Evolutionary conservation across 2,113 vertebrate species (phyloP), one percentile per base, ranked within the genome.

Genomic region (Thamnaconus septentrionalis): DNA sequence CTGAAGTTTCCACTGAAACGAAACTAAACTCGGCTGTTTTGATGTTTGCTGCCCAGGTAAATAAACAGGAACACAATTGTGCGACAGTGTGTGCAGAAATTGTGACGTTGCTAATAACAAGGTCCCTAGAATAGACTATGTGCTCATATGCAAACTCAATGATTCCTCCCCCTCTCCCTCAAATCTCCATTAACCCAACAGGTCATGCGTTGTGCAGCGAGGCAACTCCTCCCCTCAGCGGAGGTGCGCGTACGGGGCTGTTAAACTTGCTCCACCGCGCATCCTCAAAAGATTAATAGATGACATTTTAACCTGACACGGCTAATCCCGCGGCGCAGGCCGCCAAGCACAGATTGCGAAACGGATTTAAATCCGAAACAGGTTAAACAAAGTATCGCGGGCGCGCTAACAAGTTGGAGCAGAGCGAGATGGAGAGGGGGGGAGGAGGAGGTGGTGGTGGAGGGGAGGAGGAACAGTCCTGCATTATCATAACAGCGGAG

Each of bases 401-500:
- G 6, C 41, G 63, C 72, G 73, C 85, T 71, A 78, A 82, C 78
- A 82, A 71, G 66, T 64, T 74, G 42, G 45, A 76, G 57, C n/a
- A n/a, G 18, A 58, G 44, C 52, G 50, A 59, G 4, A 42, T 9
- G 5, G 39, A 48, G 45, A 12, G 40, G 40, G 44, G 45, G 3
- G 52, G n/a, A 53, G 10, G 40, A 41, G 42, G 39, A 3, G 3
- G 7, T 6, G 64, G 47, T 4, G 12, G 42, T 4, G 41, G 53
- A n/a, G 41, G 46, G 70, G 67, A 71, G 65, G 60, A 76, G 59
- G 60, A 78, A 82, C 64, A 71, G 75, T 61, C 64, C 48, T 44
- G 44, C 66, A 87, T 86, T 85, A 90, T 86, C 79, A 82, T 87
- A 64, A 84, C 82, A 90, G 85, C 83, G 70, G 57, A 62, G 71